These are phyloP conservation scores for Iguana delicatissima DNA, from an alignment of 2,797 vertebrate genomes.

Conservation along the genomic window DNA sequence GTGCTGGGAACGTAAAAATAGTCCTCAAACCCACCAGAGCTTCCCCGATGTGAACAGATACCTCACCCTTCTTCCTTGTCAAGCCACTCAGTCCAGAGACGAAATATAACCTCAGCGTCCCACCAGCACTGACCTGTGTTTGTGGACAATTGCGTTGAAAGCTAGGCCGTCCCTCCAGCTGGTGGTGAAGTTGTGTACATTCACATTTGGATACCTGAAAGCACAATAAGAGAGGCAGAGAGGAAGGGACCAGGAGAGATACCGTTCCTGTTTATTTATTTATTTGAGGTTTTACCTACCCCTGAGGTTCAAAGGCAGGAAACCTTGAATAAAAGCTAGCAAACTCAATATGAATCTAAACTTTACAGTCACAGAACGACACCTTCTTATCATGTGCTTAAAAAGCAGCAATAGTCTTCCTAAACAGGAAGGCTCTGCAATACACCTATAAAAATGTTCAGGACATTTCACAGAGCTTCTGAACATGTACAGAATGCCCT, in stretches of 20 bases:
- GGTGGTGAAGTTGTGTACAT: slow-evolving; percentile 96
- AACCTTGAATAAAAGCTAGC: neutral
- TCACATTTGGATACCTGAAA: slow-evolving; percentile 92
- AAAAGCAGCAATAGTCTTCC: too few relatives aligned
- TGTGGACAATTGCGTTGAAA: slow-evolving; percentile 95
- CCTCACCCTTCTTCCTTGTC: neutral
- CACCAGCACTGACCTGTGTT: slow-evolving; percentile 88
- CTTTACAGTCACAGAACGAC: neutral
- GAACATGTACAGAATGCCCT: neutral
- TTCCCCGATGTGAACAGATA: neutral
- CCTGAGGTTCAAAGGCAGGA: neutral
- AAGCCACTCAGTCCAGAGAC: neutral
- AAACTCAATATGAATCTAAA: neutral
- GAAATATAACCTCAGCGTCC: too few relatives aligned
- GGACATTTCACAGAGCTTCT: too few relatives aligned
- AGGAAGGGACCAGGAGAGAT: neutral
- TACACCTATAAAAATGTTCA: neutral
- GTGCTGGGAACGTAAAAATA: too few relatives aligned
- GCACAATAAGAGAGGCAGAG: neutral
- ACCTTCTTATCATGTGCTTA: neutral
- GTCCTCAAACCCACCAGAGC: too few relatives aligned
- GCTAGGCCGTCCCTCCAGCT: slow-evolving; percentile 96
- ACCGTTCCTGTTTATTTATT: neutral
- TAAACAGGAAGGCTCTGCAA: neutral
- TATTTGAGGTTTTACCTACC: too few relatives aligned